Evolutionary conservation across 2,113 vertebrate species (phyloP).

Genomic region (Entelurus aequoreus): DNA sequence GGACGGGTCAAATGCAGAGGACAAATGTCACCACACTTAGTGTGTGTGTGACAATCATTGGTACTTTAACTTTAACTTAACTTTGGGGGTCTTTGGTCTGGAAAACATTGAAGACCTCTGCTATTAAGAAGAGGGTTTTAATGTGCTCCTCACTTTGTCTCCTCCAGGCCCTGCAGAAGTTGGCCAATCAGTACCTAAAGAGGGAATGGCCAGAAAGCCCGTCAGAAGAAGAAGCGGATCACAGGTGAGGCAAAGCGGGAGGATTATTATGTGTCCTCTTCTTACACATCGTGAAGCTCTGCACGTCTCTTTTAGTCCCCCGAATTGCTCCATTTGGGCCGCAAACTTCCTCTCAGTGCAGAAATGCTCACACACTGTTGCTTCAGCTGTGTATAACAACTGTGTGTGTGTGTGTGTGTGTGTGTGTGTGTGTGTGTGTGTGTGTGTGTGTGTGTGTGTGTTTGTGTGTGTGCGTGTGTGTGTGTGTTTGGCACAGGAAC

Average conservation of each 20-base stretch:
- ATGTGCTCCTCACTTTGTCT: too few species aligned
- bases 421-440: too few species aligned
- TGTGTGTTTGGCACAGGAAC: slow-evolving; percentile 68
- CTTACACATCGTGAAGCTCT: slow-evolving; percentile 1
- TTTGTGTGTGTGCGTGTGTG: background rate
- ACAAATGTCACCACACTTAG: too few species aligned
- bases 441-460: background rate
- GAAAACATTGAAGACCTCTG: too few species aligned
- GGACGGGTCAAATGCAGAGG: too few species aligned
- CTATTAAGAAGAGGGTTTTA: too few species aligned
- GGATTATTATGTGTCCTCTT: background rate
- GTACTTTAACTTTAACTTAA: too few species aligned
- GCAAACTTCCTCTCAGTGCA: background rate
- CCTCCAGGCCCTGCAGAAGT: slow-evolving; percentile 87
- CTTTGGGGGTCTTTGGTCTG: too few species aligned
- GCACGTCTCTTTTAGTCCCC: background rate
- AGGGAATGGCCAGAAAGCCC: slow-evolving; percentile 86
- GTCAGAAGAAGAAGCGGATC: slow-evolving; percentile 79
- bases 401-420: too few species aligned
- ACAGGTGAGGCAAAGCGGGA: slow-evolving; percentile 68
- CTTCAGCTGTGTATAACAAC: slow-evolving; percentile 4
- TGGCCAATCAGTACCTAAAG: slow-evolving; percentile 92
- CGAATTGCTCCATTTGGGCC: background rate
- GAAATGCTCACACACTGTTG: background rate
- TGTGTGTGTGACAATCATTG: too few species aligned